Evolutionary conservation across 1,140 invertebrate species (phyloP).

Genomic region (Mycetomoellerius zeteki): DNA sequence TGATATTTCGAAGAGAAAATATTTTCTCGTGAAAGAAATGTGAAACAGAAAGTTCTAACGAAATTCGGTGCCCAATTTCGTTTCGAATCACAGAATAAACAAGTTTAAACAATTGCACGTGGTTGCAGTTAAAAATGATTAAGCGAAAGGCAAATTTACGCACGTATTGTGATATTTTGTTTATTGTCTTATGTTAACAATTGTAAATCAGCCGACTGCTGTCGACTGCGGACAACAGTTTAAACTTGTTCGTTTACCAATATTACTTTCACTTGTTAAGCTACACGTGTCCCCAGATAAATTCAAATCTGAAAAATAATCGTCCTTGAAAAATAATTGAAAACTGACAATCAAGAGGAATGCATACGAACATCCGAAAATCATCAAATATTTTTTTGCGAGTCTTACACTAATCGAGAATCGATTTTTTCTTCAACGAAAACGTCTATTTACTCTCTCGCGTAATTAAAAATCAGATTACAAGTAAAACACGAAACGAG

Average conservation of each 20-base stretch:
- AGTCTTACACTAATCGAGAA: background rate
- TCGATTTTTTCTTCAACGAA: background rate
- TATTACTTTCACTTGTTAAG: background rate
- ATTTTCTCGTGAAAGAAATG: background rate
- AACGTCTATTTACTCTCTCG: background rate
- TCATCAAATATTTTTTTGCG: background rate
- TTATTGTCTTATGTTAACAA: constrained; percentile 39
- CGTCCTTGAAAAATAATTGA: background rate
- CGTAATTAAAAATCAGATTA: background rate
- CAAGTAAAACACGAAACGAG: background rate
- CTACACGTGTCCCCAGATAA: background rate
- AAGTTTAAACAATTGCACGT: constrained; percentile 33
- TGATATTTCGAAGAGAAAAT: background rate
- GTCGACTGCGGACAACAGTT: constrained; percentile 37
- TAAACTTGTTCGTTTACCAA: constrained; percentile 19
- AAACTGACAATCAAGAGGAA: background rate
- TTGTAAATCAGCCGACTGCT: constrained; percentile 31
- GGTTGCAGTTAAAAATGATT: background rate
- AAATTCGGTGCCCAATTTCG: constrained; percentile 24
- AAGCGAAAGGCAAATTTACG: constrained; percentile 43
- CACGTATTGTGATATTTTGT: background rate
- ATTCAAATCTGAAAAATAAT: background rate
- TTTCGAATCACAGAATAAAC: constrained; percentile 8
- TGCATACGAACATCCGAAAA: background rate
- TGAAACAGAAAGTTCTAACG: background rate